Conservation (phyloP, 2,888 invertebrate species). For the Cyaniris semiargus region DNA sequence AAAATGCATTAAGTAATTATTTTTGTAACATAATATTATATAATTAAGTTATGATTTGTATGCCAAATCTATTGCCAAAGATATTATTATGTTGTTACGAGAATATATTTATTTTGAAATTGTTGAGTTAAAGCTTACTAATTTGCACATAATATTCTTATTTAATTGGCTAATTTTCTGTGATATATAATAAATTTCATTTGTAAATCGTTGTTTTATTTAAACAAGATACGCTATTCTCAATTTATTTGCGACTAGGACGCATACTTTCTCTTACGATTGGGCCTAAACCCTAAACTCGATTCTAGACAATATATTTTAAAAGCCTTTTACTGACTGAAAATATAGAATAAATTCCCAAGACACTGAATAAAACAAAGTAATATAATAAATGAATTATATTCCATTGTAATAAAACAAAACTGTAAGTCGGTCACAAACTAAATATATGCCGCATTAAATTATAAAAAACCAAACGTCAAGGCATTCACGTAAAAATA, state of each 20-base stretch:
- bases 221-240: neutral
- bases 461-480: conserved; percentile 52
- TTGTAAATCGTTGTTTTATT: conserved; percentile 13
- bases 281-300: neutral
- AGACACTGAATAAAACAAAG: neutral
- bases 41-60: neutral
- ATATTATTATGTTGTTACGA: neutral
- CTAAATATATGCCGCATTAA: conserved; percentile 65
- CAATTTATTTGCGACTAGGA: neutral
- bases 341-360: too few species aligned
- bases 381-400: conserved; percentile 62
- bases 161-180: neutral
- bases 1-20: neutral
- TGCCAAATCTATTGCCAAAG: conserved; percentile 16
- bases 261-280: neutral
- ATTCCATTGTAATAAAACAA: conserved; percentile 73
- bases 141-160: neutral
- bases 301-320: neutral
- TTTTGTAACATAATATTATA: neutral
- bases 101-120: neutral
- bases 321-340: too few species aligned
- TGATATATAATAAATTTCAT: conserved; percentile 5
- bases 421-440: conserved; percentile 71
- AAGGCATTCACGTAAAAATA: conserved; percentile 62
- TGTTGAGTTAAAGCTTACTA: neutral